These are phyloP conservation scores for Caenorhabditis macrosperma DNA, from an alignment of 2,888 invertebrate genomes.

Conservation along the genomic window DNA sequence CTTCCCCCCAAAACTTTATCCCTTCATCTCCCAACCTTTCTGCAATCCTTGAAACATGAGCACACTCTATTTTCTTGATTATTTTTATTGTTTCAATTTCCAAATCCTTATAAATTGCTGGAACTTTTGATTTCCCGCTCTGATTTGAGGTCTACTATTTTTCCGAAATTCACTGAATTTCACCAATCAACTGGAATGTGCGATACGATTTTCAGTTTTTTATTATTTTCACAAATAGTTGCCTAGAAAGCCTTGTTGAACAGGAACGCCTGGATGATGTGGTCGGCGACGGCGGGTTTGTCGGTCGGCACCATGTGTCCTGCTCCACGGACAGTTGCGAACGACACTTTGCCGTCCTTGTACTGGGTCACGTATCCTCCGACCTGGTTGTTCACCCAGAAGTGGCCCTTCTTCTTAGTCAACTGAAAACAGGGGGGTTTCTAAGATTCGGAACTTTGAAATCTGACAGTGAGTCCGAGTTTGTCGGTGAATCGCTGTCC, in stretches of 20 bases:
- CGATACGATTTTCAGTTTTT: slow-evolving; percentile 2
- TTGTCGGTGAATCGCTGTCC: slow-evolving; percentile 68
- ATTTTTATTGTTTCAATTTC: slow-evolving; percentile 57
- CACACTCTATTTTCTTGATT: slow-evolving; percentile 24
- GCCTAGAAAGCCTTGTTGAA: slow-evolving; percentile 61
- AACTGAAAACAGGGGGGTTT: slow-evolving; percentile 54
- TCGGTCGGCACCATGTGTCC: slow-evolving; percentile 88
- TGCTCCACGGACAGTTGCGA: slow-evolving; percentile 81
- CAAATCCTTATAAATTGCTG: slow-evolving; percentile 54
- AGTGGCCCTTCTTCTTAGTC: slow-evolving; percentile 53
- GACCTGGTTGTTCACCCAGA: slow-evolving; percentile 63
- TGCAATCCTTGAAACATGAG: slow-evolving; percentile 48
- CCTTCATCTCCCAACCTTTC: slow-evolving; percentile 19
- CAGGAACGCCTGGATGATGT: slow-evolving; percentile 64
- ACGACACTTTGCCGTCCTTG: slow-evolving; percentile 47
- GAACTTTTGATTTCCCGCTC: neutral
- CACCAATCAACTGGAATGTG: no score
- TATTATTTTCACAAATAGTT: neutral
- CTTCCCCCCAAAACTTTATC: slow-evolving; percentile 6
- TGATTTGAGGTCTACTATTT: no score
- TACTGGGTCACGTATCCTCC: slow-evolving; percentile 66
- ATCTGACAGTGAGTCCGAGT: slow-evolving; percentile 61
- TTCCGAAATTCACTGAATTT: no score
- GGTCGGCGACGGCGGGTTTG: slow-evolving; percentile 65
- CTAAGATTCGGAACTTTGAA: neutral